phyloP scores from a whole-genome alignment of 2,113 vertebrate genomes.

The Microcebus lehilahytsara region DNA sequence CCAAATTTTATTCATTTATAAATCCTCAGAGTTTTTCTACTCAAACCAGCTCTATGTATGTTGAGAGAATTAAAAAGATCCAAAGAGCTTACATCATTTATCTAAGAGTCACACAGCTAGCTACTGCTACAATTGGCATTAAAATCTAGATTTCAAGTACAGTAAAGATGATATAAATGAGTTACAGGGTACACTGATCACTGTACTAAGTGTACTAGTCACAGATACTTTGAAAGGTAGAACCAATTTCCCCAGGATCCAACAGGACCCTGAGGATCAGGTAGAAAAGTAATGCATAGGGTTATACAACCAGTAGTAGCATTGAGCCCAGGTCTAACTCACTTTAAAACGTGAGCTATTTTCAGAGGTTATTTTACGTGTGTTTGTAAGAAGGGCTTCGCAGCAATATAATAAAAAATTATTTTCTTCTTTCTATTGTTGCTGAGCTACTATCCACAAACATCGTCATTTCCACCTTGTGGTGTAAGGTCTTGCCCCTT shows the following conservation, averaged over 20 bases:
- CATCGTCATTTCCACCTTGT: background rate
- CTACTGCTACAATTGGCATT: too few species aligned
- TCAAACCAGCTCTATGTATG: background rate
- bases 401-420: rapidly evolving
- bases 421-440: background rate
- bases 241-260: too few species aligned
- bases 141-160: background rate
- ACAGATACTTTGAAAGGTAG: background rate
- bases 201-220: background rate
- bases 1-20: background rate
- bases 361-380: background rate
- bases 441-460: background rate
- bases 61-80: background rate
- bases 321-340: background rate
- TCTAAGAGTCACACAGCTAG: background rate
- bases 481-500: rapidly evolving
- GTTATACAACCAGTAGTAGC: rapidly evolving
- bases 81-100: background rate
- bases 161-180: background rate
- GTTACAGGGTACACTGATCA: rapidly evolving
- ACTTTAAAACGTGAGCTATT: background rate
- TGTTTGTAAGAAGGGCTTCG: background rate
- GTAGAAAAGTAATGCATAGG: rapidly evolving
- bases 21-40: background rate
- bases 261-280: background rate